Evolutionary conservation across 2,888 invertebrate genomes (phyloP).

Genomic region (Euplagia quadripunctaria): DNA sequence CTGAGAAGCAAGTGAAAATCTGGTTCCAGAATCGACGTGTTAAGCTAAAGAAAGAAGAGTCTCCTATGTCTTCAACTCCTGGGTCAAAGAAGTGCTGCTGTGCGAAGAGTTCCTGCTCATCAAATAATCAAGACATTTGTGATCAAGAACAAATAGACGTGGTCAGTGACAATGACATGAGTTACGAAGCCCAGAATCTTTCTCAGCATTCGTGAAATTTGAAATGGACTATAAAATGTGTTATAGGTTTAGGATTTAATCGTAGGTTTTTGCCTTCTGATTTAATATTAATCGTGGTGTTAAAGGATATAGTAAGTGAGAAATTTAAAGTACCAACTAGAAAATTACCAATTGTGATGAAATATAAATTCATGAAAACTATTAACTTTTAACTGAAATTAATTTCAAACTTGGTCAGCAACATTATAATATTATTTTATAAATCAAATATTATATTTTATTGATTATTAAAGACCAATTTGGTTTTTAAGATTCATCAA

Average conservation of each 20-base stretch:
- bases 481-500: background rate
- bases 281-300: background rate
- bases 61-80: conserved; percentile 79
- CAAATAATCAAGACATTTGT: conserved; percentile 66
- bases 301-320: background rate
- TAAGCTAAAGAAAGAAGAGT: conserved; percentile 96
- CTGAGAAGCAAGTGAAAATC: conserved; percentile 98
- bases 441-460: no score
- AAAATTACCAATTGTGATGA: background rate
- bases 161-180: conserved; percentile 77
- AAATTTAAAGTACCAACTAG: background rate
- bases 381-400: background rate
- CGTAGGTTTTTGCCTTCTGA: conserved; percentile 15
- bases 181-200: conserved; percentile 72
- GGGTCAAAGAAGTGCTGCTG: conserved; percentile 79
- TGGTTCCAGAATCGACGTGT: conserved; percentile 98
- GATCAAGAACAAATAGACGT: conserved; percentile 82
- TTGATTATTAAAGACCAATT: background rate
- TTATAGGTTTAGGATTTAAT: conserved; percentile 32
- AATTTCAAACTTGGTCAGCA: background rate
- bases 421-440: background rate
- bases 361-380: background rate
- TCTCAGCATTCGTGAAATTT: conserved; percentile 65
- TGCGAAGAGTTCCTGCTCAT: conserved; percentile 69
- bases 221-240: background rate